Evolutionary conservation across 2,888 invertebrate species (phyloP), one percentile per base, ranked within the genome.

Genomic region (Drosophila parthenogenetica): DNA sequence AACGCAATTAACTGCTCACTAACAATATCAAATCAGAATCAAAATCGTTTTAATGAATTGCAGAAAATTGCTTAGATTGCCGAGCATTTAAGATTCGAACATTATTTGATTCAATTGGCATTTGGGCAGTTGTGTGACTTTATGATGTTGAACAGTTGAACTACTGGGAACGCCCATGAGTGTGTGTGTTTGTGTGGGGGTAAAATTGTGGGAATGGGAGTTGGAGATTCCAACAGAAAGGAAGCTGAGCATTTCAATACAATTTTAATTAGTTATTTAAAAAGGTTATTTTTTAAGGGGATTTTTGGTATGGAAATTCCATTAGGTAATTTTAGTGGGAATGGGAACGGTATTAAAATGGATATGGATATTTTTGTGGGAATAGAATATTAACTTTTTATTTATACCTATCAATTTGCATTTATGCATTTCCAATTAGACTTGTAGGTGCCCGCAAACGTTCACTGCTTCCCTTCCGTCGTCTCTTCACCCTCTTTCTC

Each of bases 41-140:
- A 73, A 80, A 80, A 87, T 69, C 87, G 80, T 72, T 87, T 85
- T 77, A 85, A 83, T 85, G 84, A 85, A 82, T 82, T 85, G 85
- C 80, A 77, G 72, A 84, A 87, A 84, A 87, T 84, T 79, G 75
- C 73, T 58, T 70, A 71, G 87, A 84, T 84, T 79, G 81, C 61
- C 70, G 82, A 70, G 68, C 79, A 54, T 68, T 73, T 57, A 69
- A 73, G 49, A 64, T 68, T 67, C 53, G 66, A 64, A 73, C 72
- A 70, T 74, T 73, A 80, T 71, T 68, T 62, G 63, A 55, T 61
- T 60, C 69, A 79, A 73, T 74, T 74, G 63, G 54, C 81, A 70
- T 77, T 73, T 77, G 53, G 40, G 64, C 68, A 55, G 60, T 60
- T 39, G 55, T 54, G 13, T 54, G 64, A 67, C 54, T 55, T 55